phyloP scores from a whole-genome alignment of 2,797 vertebrate genomes.

The Leptodactylus fallax region DNA sequence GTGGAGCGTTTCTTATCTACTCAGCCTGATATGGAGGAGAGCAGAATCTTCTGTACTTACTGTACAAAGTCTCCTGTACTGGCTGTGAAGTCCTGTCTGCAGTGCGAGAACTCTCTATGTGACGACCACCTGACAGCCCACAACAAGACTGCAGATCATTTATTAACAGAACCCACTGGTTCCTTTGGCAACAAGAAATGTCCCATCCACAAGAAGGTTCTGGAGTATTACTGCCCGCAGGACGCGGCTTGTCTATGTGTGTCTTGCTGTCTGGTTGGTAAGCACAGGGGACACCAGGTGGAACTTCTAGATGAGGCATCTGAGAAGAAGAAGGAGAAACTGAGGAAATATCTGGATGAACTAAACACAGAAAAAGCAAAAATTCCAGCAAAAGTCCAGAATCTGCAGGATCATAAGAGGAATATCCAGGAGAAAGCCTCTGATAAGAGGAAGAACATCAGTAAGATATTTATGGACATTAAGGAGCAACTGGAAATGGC shows the following conservation, averaged over 20 bases:
- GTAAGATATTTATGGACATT: background rate
- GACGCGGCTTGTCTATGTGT: slow-evolving; percentile 74
- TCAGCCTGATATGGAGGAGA: too few relatives aligned
- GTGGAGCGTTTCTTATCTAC: too few relatives aligned
- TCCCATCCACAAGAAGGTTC: slow-evolving; percentile 64
- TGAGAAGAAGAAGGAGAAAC: background rate
- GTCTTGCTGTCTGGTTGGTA: slow-evolving; percentile 72
- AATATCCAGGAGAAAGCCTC: background rate
- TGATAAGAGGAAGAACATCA: background rate
- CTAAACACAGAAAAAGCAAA: background rate
- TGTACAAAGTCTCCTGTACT: too few relatives aligned
- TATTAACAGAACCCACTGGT: background rate
- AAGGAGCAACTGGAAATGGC: background rate
- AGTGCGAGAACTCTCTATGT: too few relatives aligned
- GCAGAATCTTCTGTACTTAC: too few relatives aligned
- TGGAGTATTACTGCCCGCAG: slow-evolving; percentile 67
- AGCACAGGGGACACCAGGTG: slow-evolving; percentile 65
- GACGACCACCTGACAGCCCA: background rate
- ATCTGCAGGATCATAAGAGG: background rate
- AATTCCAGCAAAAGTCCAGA: background rate
- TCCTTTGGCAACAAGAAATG: slow-evolving; percentile 65
- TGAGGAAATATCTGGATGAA: background rate
- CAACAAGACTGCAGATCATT: slow-evolving; percentile 17
- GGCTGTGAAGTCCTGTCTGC: too few relatives aligned
- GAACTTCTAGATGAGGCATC: background rate